Percentiles rank a stretch among this genome's conserved stretches.
Evolutionary conservation across 2,888 invertebrate genomes (phyloP).

Genomic region (Megamerina dolium): DNA sequence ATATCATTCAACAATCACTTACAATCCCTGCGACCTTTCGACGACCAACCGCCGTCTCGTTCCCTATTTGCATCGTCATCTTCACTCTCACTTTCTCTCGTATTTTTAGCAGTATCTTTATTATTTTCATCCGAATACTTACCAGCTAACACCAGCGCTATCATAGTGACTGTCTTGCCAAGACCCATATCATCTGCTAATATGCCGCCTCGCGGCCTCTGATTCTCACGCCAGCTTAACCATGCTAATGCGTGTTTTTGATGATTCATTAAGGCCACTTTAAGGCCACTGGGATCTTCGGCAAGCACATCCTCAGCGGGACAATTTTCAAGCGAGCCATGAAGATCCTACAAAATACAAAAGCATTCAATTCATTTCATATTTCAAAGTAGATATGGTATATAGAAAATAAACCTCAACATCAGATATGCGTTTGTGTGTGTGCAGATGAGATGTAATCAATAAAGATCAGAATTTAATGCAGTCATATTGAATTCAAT

Average conservation of each 20-base stretch:
- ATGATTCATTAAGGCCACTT: constrained; percentile 69
- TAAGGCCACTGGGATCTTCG: constrained; percentile 59
- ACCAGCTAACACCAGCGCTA: constrained; percentile 61
- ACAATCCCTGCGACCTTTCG: constrained; percentile 42
- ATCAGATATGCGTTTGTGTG: constrained; percentile 21
- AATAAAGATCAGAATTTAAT: constrained; percentile 19
- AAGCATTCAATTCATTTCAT: too few species aligned
- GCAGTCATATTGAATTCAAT: constrained; percentile 10
- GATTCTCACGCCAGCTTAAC: constrained; percentile 85
- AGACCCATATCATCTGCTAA: constrained; percentile 59
- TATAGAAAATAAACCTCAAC: too few species aligned
- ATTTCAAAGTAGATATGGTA: too few species aligned
- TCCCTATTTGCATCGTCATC: constrained; percentile 23
- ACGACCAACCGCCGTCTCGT: constrained; percentile 36
- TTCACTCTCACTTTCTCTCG: constrained; percentile 25
- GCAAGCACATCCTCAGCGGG: constrained; percentile 58
- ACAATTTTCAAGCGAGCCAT: constrained; percentile 62
- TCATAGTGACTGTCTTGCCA: constrained; percentile 75
- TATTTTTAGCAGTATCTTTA: constrained; percentile 29
- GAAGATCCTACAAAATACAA: constrained; percentile 55
- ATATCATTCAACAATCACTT: constrained; percentile 17
- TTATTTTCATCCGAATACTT: constrained; percentile 48
- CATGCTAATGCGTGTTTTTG: constrained; percentile 82
- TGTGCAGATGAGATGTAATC: constrained; percentile 28
- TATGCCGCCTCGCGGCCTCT: constrained; percentile 80